Percentiles rank a stretch among this genome's conserved stretches.
These are phyloP conservation scores for Mechanitis mazaeus DNA, from an alignment of 2,888 invertebrate species.

Conservation along the genomic window DNA sequence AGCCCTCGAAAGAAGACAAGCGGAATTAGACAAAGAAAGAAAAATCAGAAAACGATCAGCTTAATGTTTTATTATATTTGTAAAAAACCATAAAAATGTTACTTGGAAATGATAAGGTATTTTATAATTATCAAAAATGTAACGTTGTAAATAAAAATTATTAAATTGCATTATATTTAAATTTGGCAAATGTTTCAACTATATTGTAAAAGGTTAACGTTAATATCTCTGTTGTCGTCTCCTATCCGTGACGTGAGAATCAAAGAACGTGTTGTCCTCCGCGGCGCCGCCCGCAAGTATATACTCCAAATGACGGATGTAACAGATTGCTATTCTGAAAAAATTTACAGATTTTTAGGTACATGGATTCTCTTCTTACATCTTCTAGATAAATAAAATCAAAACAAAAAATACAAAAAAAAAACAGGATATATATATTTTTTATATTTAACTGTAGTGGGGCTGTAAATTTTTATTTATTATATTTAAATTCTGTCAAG, in stretches of 20 bases:
- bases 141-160: not conserved
- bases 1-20: slow-evolving; percentile 49
- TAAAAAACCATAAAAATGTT: not conserved
- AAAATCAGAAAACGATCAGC: slow-evolving; percentile 48
- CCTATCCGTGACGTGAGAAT: slow-evolving; percentile 51
- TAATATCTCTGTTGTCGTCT: slow-evolving; percentile 15
- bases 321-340: slow-evolving; percentile 83
- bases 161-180: not conserved
- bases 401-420: too few species aligned
- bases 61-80: slow-evolving; percentile 13
- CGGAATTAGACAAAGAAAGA: slow-evolving; percentile 43
- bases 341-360: too few species aligned
- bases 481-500: too few species aligned
- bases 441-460: too few species aligned
- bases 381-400: too few species aligned
- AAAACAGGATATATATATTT: too few species aligned
- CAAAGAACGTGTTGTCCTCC: slow-evolving; percentile 57
- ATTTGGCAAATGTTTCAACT: too few species aligned
- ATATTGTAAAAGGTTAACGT: not conserved
- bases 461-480: too few species aligned
- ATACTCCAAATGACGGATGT: slow-evolving; percentile 83
- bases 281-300: slow-evolving; percentile 65
- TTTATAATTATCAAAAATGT: too few species aligned
- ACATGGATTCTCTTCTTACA: too few species aligned
- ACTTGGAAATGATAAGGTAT: not conserved